Percentiles rank a stretch among this genome's conserved stretches.
These are phyloP conservation scores for Sula dactylatra DNA, from an alignment of 2,113 vertebrate genomes.

Conservation along the genomic window DNA sequence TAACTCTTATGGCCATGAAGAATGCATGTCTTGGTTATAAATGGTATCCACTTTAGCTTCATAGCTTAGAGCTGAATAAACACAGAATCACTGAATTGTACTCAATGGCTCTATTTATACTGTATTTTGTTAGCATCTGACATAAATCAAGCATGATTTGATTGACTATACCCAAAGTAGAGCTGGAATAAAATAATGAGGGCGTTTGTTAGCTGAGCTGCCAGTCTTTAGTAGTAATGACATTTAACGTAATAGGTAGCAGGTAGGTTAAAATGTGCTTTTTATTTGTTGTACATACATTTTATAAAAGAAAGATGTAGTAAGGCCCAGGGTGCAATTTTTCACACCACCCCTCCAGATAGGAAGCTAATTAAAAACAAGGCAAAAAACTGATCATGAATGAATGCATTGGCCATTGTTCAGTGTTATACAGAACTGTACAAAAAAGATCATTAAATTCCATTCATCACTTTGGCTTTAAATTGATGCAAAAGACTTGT, in stretches of 20 bases:
- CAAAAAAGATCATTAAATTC: constrained; percentile 74
- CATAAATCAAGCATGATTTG: constrained; percentile 64
- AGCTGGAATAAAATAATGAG: constrained; percentile 66
- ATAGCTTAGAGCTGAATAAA: constrained; percentile 67
- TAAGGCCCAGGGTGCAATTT: constrained; percentile 50
- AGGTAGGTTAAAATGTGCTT: constrained; percentile 66
- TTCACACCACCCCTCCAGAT: constrained; percentile 47
- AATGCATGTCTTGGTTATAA: constrained; percentile 69
- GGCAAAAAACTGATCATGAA: constrained; percentile 64
- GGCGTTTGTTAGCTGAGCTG: constrained; percentile 53
- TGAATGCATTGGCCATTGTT: constrained; percentile 63
- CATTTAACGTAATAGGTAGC: constrained; percentile 67
- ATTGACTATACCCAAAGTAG: constrained; percentile 64
- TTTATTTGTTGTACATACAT: constrained; percentile 70
- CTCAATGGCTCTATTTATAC: constrained; percentile 69
- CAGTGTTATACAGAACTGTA: constrained; percentile 70
- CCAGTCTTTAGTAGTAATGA: constrained; percentile 62
- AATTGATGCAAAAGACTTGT: constrained; percentile 65
- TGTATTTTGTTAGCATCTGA: constrained; percentile 72
- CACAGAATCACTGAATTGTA: constrained; percentile 69
- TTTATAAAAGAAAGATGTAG: constrained; percentile 69
- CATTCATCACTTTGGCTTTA: constrained; percentile 68
- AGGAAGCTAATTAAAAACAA: constrained; percentile 69
- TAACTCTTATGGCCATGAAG: constrained; percentile 69
- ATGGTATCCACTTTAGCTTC: constrained; percentile 70